Evolutionary conservation across 1,140 invertebrate species (phyloP), one percentile per base, ranked within the genome.

Genomic region (Triops cancriformis): DNA sequence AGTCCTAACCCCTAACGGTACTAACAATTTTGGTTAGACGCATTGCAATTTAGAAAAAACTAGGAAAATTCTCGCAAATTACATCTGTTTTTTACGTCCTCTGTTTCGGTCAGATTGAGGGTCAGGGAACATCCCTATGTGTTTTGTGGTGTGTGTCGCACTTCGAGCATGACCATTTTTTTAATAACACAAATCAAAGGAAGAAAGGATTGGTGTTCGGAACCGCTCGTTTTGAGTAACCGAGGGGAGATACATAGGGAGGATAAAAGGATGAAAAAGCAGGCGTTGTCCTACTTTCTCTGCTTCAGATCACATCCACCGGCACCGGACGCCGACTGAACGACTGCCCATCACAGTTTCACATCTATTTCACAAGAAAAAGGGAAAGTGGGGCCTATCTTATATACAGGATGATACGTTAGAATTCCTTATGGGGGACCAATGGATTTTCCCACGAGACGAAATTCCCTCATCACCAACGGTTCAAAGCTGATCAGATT

Each of bases 271-370:
- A 23, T 64, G 51, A 64, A 64, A 23, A 64, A 64, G 10, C 51
- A 23, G 51, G 51, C 51, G 51, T 64, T 64, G 51, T 64, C 51
- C 51, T 64, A 64, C 51, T 64, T 64, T 64, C 51, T 64, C 51
- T 64, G 51, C 51, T 64, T 64, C 51, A 23, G 51, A 64, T 64
- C 51, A 64, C 51, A n/a, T 64, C 51, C 51, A 64, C n/a, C 51
- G 51, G 51, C 51, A 64, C 51, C 51, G 51, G 51, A 64, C 14
- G 14, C 51, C 23, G 51, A 23, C 6, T 14, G 3, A 64, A 64
- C 51, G 9, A 64, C 23, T 64, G 51, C 51, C 51, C 51, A 64
- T 64, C 51, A 23, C 51, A 23, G 14, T 64, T 64, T 64, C 23
- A 64, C 14, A 64, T 64, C 51, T 64, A 64, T 64, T 64, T 64